phyloP scores from a whole-genome alignment of 1,140 invertebrate genomes.

The Procambarus virginalis region DNA sequence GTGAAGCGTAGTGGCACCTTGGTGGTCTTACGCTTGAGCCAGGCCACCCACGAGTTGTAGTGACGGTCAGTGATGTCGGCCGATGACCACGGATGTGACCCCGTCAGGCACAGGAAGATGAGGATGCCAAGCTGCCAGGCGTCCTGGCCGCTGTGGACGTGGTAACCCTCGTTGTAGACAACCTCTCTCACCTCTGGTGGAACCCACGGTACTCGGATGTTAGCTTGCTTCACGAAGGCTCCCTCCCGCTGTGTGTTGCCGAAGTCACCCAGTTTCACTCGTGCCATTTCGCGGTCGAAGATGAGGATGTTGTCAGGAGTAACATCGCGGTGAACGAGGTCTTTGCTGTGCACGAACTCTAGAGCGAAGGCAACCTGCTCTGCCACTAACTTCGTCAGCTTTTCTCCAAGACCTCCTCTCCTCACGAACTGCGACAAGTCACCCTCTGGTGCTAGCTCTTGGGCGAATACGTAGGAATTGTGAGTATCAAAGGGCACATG shows the following conservation, averaged over 20 bases:
- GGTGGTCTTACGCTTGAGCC: conserved; percentile 82
- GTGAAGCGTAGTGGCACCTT: conserved; percentile 81
- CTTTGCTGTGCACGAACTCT: conserved; percentile 92
- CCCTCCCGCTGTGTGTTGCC: conserved; percentile 84
- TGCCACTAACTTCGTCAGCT: conserved; percentile 86
- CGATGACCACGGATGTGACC: conserved; percentile 96
- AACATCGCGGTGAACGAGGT: conserved; percentile 93
- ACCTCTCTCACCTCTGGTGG: conserved; percentile 93
- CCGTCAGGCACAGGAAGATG: conserved; percentile 93
- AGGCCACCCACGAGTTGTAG: conserved; percentile 81
- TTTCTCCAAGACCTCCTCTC: conserved; percentile 86
- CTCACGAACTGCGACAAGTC: conserved; percentile 90
- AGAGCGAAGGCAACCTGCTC: conserved; percentile 88
- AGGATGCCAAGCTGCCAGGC: conserved; percentile 98
- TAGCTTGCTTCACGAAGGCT: conserved; percentile 80
- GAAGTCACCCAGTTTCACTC: conserved; percentile 97
- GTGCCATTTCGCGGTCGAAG: conserved; percentile 89
- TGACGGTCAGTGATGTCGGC: conserved; percentile 83
- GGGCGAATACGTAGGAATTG: conserved; percentile 89
- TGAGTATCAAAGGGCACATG: conserved; percentile 93
- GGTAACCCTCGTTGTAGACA: conserved; percentile 83
- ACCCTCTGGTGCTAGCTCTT: conserved; percentile 92
- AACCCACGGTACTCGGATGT: conserved; percentile 92
- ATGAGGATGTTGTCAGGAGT: conserved; percentile 87
- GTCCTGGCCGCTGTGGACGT: conserved; percentile 88